phyloP scores from a whole-genome alignment of 2,113 vertebrate genomes.

The Podarcis muralis region DNA sequence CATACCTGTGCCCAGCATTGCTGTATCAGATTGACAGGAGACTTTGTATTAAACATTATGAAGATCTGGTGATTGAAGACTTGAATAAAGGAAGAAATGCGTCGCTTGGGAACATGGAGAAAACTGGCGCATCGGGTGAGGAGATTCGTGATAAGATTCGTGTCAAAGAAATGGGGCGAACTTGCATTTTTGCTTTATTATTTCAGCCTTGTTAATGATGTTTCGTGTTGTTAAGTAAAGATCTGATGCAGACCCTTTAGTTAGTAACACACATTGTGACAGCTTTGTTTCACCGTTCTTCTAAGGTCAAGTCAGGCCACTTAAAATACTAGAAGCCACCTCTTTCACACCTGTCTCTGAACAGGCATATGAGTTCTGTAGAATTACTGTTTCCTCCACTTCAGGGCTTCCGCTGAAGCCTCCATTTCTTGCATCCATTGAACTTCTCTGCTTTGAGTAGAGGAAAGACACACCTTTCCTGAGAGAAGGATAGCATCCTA shows the following conservation, averaged over 20 bases:
- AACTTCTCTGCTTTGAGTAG: not conserved
- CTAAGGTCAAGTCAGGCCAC: not conserved
- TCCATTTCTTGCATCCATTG: not conserved
- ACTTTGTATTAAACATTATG: slow-evolving; percentile 90
- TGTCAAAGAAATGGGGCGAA: slow-evolving; percentile 10
- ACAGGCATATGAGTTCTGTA: not conserved
- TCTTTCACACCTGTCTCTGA: not conserved
- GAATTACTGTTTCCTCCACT: not conserved
- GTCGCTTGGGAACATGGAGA: slow-evolving; percentile 67
- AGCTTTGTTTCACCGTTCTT: not conserved
- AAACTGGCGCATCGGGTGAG: slow-evolving; percentile 82
- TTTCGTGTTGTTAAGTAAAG: not conserved
- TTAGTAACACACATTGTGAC: not conserved
- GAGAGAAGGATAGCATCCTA: not conserved
- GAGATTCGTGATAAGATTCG: not conserved
- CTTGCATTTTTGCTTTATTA: not conserved
- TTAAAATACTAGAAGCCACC: not conserved
- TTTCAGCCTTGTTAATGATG: not conserved
- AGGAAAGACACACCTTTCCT: not conserved
- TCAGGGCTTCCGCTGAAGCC: not conserved
- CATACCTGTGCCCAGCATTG: slow-evolving; percentile 92
- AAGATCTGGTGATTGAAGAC: slow-evolving; percentile 82
- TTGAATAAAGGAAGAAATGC: slow-evolving; percentile 71
- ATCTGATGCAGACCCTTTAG: too few species aligned
- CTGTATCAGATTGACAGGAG: slow-evolving; percentile 96